phyloP scores from a whole-genome alignment of 2,113 vertebrate species.

The Turdus rufiventris region DNA sequence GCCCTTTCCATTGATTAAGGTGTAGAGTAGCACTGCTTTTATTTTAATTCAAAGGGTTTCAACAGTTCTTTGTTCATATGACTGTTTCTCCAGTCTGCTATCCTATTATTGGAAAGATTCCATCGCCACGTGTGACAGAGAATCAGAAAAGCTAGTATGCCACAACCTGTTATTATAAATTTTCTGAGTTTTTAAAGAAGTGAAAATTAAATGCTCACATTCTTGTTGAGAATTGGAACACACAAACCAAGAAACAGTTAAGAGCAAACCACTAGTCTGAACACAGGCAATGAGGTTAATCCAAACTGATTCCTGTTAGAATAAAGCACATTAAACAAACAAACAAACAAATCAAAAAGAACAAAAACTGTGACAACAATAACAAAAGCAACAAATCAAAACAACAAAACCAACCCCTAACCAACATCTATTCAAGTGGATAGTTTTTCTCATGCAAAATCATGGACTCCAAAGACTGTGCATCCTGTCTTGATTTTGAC shows the following conservation, averaged over 20 bases:
- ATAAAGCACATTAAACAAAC: neutral
- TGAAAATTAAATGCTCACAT: neutral
- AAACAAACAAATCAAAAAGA: neutral
- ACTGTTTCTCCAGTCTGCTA: neutral
- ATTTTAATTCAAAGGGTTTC: conserved; percentile 13
- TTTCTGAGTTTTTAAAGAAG: neutral
- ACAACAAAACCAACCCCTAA: neutral
- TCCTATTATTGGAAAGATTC: neutral
- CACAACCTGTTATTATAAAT: neutral
- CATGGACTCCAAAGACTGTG: neutral
- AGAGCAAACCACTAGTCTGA: neutral
- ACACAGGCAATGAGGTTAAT: neutral
- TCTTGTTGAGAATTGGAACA: neutral
- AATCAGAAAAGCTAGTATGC: neutral
- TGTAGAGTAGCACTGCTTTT: neutral
- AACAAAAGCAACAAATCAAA: neutral
- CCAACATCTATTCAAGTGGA: neutral
- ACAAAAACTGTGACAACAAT: neutral
- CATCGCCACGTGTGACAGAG: neutral
- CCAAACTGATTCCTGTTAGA: neutral
- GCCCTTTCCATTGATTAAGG: neutral
- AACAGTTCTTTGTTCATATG: neutral
- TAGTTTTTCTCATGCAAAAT: neutral
- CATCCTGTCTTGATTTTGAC: neutral
- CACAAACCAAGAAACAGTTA: neutral